Evolutionary conservation across 1,140 invertebrate genomes (phyloP), one percentile per base, ranked within the genome.

Genomic region (Hycleus phaleratus): DNA sequence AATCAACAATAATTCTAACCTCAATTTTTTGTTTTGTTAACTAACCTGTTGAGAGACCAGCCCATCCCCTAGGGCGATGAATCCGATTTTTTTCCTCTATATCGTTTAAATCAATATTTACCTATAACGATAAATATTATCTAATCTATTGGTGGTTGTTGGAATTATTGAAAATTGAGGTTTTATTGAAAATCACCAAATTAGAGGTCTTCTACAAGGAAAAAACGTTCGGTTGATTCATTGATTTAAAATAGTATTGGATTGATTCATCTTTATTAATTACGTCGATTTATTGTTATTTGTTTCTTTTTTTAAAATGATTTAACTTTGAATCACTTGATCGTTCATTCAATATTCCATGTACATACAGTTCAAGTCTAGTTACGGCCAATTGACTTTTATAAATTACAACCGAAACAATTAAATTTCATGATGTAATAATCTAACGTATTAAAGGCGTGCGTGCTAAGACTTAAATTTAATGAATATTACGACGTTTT

Each of bases 351-450:
- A 38, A 26, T 38, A 49, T 12, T 18, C 18, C 18, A 18, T 18
- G 18, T 18, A 18, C 18, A 18, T 18, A 18, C 18, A 18, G 18
- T 18, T 18, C 18, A 32, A 5, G 2, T 32, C 32, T 18, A 32
- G 32, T 32, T 45, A 53, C 51, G 46, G 26, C 46, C 51, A 53
- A 53, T 53, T 53, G 51, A 53, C 51, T 53, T 26, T 32, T 53
- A 26, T 52, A 53, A 53, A 53, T 53, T 53, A 42, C 51, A 46
- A 26, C 51, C 32, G 32, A 32, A 45, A 46, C 46, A 53, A 53
- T 53, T 53, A 53, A 53, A 53, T 53, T 38, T 46, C 43, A 40
- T 53, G 51, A 53, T 53, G 51, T 53, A 53, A 48, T 48, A 11
- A 46, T 45, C 25, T 25, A 25, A 38, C 51, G 4, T 32, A 32